A percentile compares a stretch with the other conserved stretches of the same genome.
Evolutionary conservation across 2,797 vertebrate genomes (phyloP).

Genomic region (Semotilus atromaculatus): DNA sequence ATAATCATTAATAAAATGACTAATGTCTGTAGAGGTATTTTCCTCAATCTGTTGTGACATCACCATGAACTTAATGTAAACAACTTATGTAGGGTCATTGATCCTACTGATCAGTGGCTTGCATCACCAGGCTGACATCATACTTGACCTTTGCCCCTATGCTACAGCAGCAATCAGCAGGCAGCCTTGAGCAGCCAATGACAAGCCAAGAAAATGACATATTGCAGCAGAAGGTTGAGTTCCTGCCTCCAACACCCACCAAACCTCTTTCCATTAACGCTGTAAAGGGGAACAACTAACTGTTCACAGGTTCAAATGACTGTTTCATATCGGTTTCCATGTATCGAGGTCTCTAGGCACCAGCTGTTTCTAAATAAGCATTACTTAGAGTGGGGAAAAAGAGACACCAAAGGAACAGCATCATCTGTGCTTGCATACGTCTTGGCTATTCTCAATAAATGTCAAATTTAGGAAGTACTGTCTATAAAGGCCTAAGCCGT

Average conservation of each 20-base stretch:
- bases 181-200: neutral
- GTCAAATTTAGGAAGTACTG: conserved; percentile 19
- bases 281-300: conserved; percentile 10
- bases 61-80: neutral
- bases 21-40: neutral
- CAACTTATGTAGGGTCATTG: neutral
- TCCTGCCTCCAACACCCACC: conserved; percentile 10
- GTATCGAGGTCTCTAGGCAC: conserved; percentile 71
- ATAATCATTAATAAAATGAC: neutral
- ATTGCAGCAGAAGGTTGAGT: conserved; percentile 14
- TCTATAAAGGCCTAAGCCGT: neutral
- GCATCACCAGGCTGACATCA: conserved; percentile 25
- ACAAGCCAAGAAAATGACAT: conserved; percentile 8
- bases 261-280: neutral
- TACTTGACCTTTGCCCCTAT: conserved; percentile 21
- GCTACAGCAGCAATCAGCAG: neutral
- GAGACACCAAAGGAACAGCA: conserved; percentile 47
- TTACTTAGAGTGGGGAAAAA: conserved; percentile 34
- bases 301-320: conserved; percentile 11
- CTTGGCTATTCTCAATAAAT: conserved; percentile 5
- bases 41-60: neutral
- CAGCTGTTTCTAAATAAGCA: conserved; percentile 43
- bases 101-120: neutral
- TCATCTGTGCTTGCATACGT: conserved; percentile 42
- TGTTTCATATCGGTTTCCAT: conserved; percentile 17